Base-by-base conservation (phyloP, 2,888 invertebrate species). In the Harpalus rubripes region DNA sequence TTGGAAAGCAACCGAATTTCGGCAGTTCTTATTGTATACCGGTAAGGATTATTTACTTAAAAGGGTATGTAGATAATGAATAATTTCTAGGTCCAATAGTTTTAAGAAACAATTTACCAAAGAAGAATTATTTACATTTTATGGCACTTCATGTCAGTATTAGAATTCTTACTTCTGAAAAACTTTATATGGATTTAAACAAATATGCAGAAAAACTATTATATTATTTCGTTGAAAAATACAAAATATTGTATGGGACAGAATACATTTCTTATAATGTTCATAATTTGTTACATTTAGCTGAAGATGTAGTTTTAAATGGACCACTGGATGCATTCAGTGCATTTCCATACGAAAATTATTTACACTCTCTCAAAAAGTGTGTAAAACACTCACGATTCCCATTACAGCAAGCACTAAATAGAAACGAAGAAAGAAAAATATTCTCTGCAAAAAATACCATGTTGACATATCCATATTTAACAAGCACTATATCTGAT, bases 221-320 rank as follows among this genome's bases (percentile, higher is more conserved):
- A 82, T 32, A 82, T 65, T 72, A 32, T 7, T 72, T 72, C 16
- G 72, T 72, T 72, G 12, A 72, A 10, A 72, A 72, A 32, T 72
- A 72, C n/a, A n/a, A 72, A 72, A 41, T 16, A 16, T 61, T 86
- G 56, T 86, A 85, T 80, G 85, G 81, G 10, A 16, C 81, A 78
- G 74, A 86, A 59, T 86, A 80, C 32, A 80, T 87, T 16, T 84
- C 85, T 39, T 86, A 87, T 74, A 86, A 86, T 85, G 84, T 87
- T 58, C 87, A 87, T 61, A 85, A 81, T 81, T 81, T 85, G 63
- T 32, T 86, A 41, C 86, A 86, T 81, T 18, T 87, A 16, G 78
- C 84, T 52, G 58, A 86, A 65, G 84, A 83, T 76, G 81, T 86
- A 39, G 44, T 80, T 15, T 74, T 58, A 61, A 63, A 85, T 26